Evolutionary conservation across 35 echinoderm and acorn worm species (phyloP), one percentile per base, ranked within the genome.

Genomic region (Apostichopus californicus): DNA sequence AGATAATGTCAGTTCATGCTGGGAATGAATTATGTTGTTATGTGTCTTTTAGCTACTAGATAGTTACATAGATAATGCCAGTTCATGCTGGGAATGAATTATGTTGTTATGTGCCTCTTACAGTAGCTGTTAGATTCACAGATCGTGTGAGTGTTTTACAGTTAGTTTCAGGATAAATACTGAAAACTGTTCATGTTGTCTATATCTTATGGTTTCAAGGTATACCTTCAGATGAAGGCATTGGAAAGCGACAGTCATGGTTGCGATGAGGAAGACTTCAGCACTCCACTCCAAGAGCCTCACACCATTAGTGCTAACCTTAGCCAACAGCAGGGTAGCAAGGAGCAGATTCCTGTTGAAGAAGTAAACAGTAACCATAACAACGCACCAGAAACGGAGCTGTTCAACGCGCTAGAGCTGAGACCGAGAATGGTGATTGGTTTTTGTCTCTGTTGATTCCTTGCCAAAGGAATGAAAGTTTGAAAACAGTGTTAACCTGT

Each of bases 121-220:
- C 68, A 72, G 68, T 72, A 2, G 68, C 5, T 72, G 68, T 5
- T 72, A 72, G 68, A 72, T 72, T 72, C 68, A 72, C 68, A 72
- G 68, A 72, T 72, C 5, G 68, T 72, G 68, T 72, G 68, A 72
- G 68, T 72, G 68, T 72, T 72, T 5, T 72, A 72, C 2, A 72
- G 68, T 6, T 72, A 72, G 68, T 72, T 6, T 72, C 68, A 5
- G 68, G 68, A 72, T 72, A 72, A 0, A 72, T 5, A 72, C 68
- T 72, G 68, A 72, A 72, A 72, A 72, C 68, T 72, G 68, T 72
- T 72, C 68, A 72, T 72, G 68, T 72, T 72, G 68, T 72, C 68
- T 72, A 46, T 46, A 3, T 46, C 34, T 68, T 18, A 9, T 17
- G 11, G 3, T 68, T 68, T 68, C 11, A 11, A 68, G 64, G 64